Evolutionary conservation across 35 echinoderm and acorn worm species (phyloP), one percentile per base, ranked within the genome.

Genomic region (Antedon bifida): DNA sequence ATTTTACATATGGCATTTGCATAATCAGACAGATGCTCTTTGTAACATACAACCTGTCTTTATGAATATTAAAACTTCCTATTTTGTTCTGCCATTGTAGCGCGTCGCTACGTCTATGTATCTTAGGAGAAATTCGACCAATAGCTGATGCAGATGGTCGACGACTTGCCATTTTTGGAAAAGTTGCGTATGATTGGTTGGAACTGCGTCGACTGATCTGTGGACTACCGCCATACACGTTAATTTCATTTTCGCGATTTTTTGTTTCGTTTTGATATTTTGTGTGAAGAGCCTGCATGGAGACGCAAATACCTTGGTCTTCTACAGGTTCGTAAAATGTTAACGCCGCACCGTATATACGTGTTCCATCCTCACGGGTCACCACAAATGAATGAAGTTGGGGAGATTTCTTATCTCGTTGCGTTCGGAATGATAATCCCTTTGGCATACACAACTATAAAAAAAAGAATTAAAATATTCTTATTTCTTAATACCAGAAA

Each of bases 381-480:
- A 97, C 90, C 28, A 97, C 75, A 45, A 97, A 97, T 42, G 94
- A 90, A 80, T 97, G 94, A 39, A 92, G 90, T 33, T 86, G 92
- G 26, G 90, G 84, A 46, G 82, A 55, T 16, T 86, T 56, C 45
- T 97, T 86, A 12, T 92, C 82, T 46, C 89, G 84, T 87, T 97
- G 90, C 7, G 94, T 97, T 29, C 90, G 34, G 46, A 97, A 89
- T 8, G 94, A 87, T 1, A 97, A 85, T 32, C 94, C 94, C 73
- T 97, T 97, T 33, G 94, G 94, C 94, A 97, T 97, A 73, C 94
- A 97, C 16, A 97, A 86, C 94, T 97, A 75, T 38, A 35, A 34
- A 77, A 77, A 86, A 89, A 83, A 35, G 81, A 8, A 85, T 44
- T 0, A 78, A 82, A 29, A 32, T 23, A 17, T 31, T 78, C n/a